Evolutionary conservation across 2,797 vertebrate genomes (phyloP).

Genomic region (Percopsis omiscomaycus): DNA sequence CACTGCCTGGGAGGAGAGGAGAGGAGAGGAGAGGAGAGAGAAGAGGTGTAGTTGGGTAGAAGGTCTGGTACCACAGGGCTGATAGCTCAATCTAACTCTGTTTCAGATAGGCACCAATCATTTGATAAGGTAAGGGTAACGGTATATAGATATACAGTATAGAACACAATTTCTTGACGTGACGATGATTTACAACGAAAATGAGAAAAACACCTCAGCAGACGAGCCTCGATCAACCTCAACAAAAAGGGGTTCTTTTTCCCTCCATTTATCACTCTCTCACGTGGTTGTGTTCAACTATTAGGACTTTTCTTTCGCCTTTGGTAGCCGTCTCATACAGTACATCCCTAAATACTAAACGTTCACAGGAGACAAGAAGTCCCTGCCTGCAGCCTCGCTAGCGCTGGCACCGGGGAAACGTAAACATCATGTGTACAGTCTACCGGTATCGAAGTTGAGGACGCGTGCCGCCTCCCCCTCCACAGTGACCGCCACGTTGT

Average conservation of each 20-base stretch:
- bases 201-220: too few species aligned
- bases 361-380: slow-evolving; percentile 18
- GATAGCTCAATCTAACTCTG: slow-evolving; percentile 1
- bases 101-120: not conserved
- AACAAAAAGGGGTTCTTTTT: too few species aligned
- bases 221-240: too few species aligned
- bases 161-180: too few species aligned
- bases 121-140: slow-evolving; percentile 2
- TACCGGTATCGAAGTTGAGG: slow-evolving; percentile 82
- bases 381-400: slow-evolving; percentile 1
- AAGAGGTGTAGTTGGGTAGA: not conserved
- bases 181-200: too few species aligned
- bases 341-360: not conserved
- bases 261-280: too few species aligned
- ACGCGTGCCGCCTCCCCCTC: slow-evolving; percentile 79
- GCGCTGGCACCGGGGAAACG: not conserved
- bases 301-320: too few species aligned
- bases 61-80: not conserved
- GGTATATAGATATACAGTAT: slow-evolving; percentile 11
- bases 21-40: not conserved
- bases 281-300: too few species aligned
- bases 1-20: slow-evolving; percentile 68
- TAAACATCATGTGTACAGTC: not conserved
- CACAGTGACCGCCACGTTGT: slow-evolving; percentile 78
- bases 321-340: too few species aligned